phyloP scores from a whole-genome alignment of 2,113 vertebrate genomes.

The Ictidomys tridecemlineatus region DNA sequence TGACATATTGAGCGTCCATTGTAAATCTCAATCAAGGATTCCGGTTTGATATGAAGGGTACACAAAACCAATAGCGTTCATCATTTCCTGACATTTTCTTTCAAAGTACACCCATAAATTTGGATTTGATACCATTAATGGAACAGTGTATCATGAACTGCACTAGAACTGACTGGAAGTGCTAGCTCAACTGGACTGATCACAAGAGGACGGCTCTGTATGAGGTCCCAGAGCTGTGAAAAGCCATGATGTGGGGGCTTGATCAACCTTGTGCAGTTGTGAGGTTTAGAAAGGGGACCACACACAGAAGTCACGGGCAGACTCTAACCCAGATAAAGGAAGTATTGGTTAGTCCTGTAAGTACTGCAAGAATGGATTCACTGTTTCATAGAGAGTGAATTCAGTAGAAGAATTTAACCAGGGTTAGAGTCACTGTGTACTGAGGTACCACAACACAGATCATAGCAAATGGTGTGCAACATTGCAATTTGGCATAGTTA shows the following conservation, averaged over 20 bases:
- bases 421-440: background rate
- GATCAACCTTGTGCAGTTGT: background rate
- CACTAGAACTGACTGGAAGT: background rate
- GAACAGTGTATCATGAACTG: background rate
- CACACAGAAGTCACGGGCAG: background rate
- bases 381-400: fast-evolving
- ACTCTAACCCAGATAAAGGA: background rate
- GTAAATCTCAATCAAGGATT: background rate
- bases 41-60: background rate
- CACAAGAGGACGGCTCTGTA: fast-evolving
- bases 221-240: background rate
- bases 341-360: fast-evolving
- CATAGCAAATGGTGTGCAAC: fast-evolving
- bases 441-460: background rate
- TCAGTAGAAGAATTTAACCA: background rate
- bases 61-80: background rate
- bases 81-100: background rate
- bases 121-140: background rate
- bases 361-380: background rate
- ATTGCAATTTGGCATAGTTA: background rate
- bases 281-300: background rate
- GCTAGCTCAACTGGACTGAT: fast-evolving
- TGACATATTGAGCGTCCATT: background rate
- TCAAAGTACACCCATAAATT: background rate
- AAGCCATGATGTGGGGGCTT: background rate